A percentile compares a stretch with the other conserved stretches of the same genome.
phyloP scores from a whole-genome alignment of 2,797 vertebrate species.

The Microtus obscurus region DNA sequence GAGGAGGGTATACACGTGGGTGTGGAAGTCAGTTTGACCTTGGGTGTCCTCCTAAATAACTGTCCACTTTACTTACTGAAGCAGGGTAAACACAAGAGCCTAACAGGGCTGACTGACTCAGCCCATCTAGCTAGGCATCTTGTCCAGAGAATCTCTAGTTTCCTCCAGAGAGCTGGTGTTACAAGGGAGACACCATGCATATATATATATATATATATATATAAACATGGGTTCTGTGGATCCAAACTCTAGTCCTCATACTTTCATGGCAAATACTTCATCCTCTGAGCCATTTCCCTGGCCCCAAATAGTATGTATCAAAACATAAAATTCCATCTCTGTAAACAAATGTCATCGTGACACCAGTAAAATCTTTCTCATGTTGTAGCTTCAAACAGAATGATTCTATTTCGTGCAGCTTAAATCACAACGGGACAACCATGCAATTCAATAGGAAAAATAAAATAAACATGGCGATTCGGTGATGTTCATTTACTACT shows the following conservation, averaged over 20 bases:
- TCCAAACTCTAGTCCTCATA: not conserved
- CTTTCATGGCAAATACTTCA: not conserved
- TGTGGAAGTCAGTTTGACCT: not conserved
- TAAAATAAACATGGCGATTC: slow-evolving; percentile 11
- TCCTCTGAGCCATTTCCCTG: not conserved
- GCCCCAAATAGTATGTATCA: not conserved
- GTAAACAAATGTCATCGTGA: not conserved
- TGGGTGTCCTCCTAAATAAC: not conserved
- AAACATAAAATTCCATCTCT: slow-evolving; percentile 31
- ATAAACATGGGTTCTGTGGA: not conserved
- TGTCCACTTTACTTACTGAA: not conserved
- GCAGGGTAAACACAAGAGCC: not conserved
- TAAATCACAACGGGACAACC: slow-evolving; percentile 20
- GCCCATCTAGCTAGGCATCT: not conserved
- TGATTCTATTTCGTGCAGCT: slow-evolving; percentile 9
- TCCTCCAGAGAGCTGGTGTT: not conserved
- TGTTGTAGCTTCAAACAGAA: not conserved
- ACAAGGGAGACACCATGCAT: not conserved
- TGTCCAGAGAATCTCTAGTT: not conserved
- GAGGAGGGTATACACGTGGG: not conserved
- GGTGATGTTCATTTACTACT: not conserved
- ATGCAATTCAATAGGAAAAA: not conserved
- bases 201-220: no score
- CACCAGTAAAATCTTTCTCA: slow-evolving; percentile 8
- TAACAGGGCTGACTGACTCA: not conserved